These are phyloP conservation scores for Neotoxoptera formosana DNA, from an alignment of 1,140 invertebrate genomes.

Conservation along the genomic window DNA sequence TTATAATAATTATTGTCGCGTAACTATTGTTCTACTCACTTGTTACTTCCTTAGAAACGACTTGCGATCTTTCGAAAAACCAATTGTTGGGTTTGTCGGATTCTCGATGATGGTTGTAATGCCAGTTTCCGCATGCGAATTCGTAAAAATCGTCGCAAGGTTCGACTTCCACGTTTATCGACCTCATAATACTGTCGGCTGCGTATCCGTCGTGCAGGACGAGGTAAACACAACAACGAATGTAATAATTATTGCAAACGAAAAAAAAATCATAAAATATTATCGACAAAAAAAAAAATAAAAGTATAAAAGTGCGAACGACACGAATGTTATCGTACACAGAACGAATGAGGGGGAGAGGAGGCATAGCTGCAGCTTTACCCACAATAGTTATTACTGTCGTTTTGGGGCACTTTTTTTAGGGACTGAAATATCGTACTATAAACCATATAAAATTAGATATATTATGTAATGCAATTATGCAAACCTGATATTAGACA, in stretches of 20 bases:
- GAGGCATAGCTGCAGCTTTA: too few relatives aligned
- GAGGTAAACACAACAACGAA: background rate
- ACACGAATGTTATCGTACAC: background rate
- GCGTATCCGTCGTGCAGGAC: slow-evolving; percentile 62
- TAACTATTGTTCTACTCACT: background rate
- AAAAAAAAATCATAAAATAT: background rate
- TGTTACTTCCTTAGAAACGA: background rate
- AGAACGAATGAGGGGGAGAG: background rate
- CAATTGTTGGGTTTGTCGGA: background rate
- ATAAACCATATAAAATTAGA: too few relatives aligned
- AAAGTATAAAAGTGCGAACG: background rate
- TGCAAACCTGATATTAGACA: slow-evolving; percentile 26
- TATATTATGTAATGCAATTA: background rate
- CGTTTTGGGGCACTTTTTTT: too few relatives aligned
- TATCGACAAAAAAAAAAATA: background rate
- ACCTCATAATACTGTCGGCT: slow-evolving; percentile 82
- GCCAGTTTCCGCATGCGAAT: slow-evolving; percentile 88
- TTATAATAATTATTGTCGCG: background rate
- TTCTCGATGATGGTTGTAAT: background rate
- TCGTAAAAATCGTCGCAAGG: slow-evolving; percentile 96
- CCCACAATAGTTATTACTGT: too few relatives aligned
- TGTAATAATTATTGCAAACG: background rate
- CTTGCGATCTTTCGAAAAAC: slow-evolving; percentile 29
- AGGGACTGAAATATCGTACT: background rate
- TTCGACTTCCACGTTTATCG: slow-evolving; percentile 79